Evolutionary conservation across 2,797 vertebrate species (phyloP).

Genomic region (Gymnopithys bicolor): DNA sequence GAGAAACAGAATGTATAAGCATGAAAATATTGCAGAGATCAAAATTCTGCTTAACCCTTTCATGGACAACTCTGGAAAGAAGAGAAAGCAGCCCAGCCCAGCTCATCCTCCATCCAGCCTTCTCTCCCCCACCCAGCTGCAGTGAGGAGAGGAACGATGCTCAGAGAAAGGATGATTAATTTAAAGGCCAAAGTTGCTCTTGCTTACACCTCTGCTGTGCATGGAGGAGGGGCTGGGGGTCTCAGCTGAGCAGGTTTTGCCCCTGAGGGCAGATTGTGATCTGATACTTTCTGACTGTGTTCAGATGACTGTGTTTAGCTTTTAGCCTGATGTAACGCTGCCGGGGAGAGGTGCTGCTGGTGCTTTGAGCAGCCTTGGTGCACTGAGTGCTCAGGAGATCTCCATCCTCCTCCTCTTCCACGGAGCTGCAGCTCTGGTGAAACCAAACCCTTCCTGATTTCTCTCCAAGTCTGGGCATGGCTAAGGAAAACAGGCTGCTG

Average conservation of each 20-base stretch:
- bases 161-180: background rate
- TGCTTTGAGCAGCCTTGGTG: background rate
- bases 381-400: fast-evolving
- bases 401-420: background rate
- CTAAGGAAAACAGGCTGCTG: background rate
- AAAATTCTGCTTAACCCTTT: constrained; percentile 78
- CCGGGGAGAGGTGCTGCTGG: background rate
- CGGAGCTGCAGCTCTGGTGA: background rate
- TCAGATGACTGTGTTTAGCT: background rate
- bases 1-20: constrained; percentile 80
- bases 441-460: background rate
- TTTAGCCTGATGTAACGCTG: background rate
- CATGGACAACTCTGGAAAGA: background rate
- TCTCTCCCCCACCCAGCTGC: background rate
- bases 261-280: background rate
- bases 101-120: background rate
- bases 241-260: background rate
- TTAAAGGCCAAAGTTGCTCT: background rate
- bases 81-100: background rate
- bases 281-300: background rate
- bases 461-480: background rate
- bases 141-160: background rate
- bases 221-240: fast-evolving
- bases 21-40: constrained; percentile 74
- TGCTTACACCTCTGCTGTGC: fast-evolving